Evolutionary conservation across 2,888 invertebrate species (phyloP), one percentile per base, ranked within the genome.

Genomic region (Campoplex nolae): DNA sequence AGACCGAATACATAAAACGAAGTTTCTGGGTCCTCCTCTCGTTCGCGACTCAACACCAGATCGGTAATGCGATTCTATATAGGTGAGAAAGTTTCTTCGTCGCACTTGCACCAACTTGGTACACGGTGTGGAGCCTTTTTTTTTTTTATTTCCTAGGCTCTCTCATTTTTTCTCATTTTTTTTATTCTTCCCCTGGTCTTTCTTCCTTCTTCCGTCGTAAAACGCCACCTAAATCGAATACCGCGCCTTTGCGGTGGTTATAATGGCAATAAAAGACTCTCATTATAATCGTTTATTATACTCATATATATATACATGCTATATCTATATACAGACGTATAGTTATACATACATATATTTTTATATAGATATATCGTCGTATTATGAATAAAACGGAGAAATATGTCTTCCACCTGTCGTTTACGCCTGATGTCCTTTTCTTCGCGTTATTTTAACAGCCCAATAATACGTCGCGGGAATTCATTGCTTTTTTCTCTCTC

Each of bases 241-340:
- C 86, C 83, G 84, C 89, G 75, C 85, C 85, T 88, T 89, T 87
- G 88, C 86, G 87, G 84, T 84, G 83, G 84, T 89, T 88, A 88
- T 89, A 88, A 88, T 87, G 85, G 84, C 88, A 89, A 89, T 89
- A 89, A 89, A 89, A 88, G 84, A 80, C 88, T 86, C 84, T 88
- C 89, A 89, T 89, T 89, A 89, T 85, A 81, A 87, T 84, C 88
- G 83, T 89, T 88, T 82, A 87, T 87, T 81, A 74, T 87, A 82
- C 75, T 78, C 35, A n/a, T 68, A 42, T 38, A 38, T 38, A 38
- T 38, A 38, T 38, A 38, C 1, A 38, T 38, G 6, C 38, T 38
- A 38, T 6, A 38, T 38, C 4, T 38, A 38, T 38, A 3, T 38
- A 38, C 38, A 38, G 38, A 38, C 6, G 1, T 38, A 38, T 38